These are phyloP conservation scores for Pinctada fucata DNA, from an alignment of 2,888 invertebrate species.

Conservation along the genomic window DNA sequence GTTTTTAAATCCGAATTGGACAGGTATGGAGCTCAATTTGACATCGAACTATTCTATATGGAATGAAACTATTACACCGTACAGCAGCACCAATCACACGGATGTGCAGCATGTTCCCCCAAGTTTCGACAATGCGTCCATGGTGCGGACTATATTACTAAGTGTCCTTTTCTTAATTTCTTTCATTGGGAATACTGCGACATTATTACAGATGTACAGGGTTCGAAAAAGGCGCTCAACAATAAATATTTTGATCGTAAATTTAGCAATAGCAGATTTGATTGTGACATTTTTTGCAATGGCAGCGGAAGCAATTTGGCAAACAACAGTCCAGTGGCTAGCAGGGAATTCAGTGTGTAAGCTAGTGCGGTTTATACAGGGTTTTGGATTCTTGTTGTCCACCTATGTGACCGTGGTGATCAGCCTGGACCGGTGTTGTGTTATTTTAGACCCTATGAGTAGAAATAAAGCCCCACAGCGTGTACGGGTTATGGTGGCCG, in stretches of 20 bases:
- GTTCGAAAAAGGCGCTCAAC: constrained; percentile 78
- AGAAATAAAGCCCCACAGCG: constrained; percentile 82
- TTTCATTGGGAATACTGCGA: constrained; percentile 86
- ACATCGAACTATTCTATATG: too few species aligned
- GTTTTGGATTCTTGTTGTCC: constrained; percentile 89
- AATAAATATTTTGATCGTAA: constrained; percentile 86
- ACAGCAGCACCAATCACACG: too few species aligned
- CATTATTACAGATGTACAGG: constrained; percentile 86
- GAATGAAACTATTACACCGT: too few species aligned
- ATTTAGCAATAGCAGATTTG: constrained; percentile 89
- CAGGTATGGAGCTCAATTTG: too few species aligned
- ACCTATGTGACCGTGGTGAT: constrained; percentile 90
- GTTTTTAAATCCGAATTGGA: too few species aligned
- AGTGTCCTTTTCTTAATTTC: constrained; percentile 85
- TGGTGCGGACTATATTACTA: constrained; percentile 84
- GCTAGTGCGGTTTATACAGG: constrained; percentile 87
- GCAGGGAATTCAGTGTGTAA: constrained; percentile 88
- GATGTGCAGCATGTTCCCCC: constrained; percentile 78
- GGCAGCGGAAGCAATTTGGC: constrained; percentile 89
- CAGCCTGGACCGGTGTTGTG: constrained; percentile 87
- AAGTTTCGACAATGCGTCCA: constrained; percentile 81
- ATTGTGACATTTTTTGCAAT: constrained; percentile 89
- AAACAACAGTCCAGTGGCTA: constrained; percentile 87
- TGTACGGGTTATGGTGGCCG: constrained; percentile 80
- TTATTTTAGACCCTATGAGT: constrained; percentile 84